A percentile compares a stretch with the other conserved stretches of the same genome.
Evolutionary conservation across 2,113 vertebrate genomes (phyloP).

Genomic region (Cyprinodon brontotheroides): DNA sequence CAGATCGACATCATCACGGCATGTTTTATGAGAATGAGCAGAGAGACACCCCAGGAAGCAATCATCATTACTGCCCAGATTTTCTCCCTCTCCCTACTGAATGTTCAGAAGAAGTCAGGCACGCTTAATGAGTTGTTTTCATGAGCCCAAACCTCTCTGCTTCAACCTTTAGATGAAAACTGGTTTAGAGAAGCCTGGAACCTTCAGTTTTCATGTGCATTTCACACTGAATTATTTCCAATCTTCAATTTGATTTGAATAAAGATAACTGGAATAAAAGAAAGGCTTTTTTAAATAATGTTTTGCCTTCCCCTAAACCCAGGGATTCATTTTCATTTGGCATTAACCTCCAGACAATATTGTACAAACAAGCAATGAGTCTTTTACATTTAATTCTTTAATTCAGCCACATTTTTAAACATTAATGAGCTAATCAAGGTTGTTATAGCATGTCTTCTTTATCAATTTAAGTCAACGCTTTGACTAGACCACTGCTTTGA

Average conservation of each 20-base stretch:
- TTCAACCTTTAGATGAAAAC: neutral
- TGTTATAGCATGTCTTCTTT: neutral
- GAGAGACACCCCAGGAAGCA: constrained; percentile 7
- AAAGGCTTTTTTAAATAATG: too few species aligned
- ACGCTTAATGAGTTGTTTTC: neutral
- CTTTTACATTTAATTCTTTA: neutral
- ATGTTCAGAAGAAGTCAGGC: neutral
- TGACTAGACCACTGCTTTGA: neutral
- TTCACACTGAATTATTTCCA: too few species aligned
- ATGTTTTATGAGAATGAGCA: constrained; percentile 58
- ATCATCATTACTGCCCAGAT: constrained; percentile 23
- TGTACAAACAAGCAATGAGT: too few species aligned
- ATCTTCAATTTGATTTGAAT: too few species aligned
- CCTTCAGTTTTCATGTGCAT: neutral
- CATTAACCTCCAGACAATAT: too few species aligned
- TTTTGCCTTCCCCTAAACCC: too few species aligned
- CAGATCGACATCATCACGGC: constrained; percentile 24
- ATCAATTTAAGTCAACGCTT: neutral
- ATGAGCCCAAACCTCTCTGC: neutral
- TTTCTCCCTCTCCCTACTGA: neutral
- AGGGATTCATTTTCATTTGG: too few species aligned
- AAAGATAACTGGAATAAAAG: too few species aligned
- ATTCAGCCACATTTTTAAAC: neutral
- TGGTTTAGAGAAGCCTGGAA: too few species aligned
- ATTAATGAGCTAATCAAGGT: too few species aligned